Base-by-base conservation (phyloP, 2,797 vertebrate species). In the Otolemur crassicaudatus region DNA sequence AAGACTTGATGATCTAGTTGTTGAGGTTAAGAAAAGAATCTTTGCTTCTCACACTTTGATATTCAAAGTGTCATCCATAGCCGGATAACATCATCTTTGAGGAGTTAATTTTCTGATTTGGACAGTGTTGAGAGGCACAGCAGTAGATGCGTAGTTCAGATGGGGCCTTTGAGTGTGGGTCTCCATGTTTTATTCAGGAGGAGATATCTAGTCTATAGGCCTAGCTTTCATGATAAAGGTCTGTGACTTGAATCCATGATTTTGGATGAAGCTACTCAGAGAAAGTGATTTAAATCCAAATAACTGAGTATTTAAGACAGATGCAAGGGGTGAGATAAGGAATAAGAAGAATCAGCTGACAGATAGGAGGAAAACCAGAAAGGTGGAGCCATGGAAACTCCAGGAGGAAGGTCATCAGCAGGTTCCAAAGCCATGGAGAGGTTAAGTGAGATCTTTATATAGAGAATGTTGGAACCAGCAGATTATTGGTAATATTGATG, bases 211-310 rank as follows among this genome's bases (percentile, higher is more conserved):
- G 12, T 94, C 34, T 90, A 3, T 19, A 40, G 0, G 79, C 82
- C 70, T 70, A 37, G 12, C 58, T 83, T 63, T 89, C 13, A 23
- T 49, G 61, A 82, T 79, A 37, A 94, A 79, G 80, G 11, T 53
- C 43, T 69, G 40, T 6, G 14, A 31, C 34, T 69, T 92, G 34
- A 53, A 72, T 85, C 67, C 88, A 40, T 85, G 53, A 8, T 34
- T 80, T 70, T 61, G 5, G 29, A 49, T 91, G 60, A 96, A 37
- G 13, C 11, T 69, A 27, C 37, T 17, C 25, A 72, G 31, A 81
- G 37, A 56, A 70, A 93, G 25, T 53, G 56, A 83, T 67, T 84
- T 49, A 88, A 97, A 76, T 11, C 31, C 53, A 79, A 67, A n/a
- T 61, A 85, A 40, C 22, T 49, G 53, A 73, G 9, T 37, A 23